Percentiles rank a stretch among this genome's conserved stretches.
These are phyloP conservation scores for Aegithalos caudatus DNA, from an alignment of 2,113 vertebrate species.

Conservation along the genomic window DNA sequence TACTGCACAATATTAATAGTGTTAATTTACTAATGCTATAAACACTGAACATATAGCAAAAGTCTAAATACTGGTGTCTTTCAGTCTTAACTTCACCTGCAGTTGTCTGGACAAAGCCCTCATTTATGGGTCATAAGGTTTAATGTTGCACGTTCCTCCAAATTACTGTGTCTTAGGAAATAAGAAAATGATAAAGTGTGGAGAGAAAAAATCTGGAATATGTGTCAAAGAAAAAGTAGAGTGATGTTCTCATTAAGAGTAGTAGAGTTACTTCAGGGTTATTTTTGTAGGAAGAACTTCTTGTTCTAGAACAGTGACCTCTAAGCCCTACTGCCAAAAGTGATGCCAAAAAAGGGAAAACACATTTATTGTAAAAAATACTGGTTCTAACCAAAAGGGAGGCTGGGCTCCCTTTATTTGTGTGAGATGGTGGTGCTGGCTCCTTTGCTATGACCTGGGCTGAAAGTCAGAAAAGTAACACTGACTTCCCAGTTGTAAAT, in stretches of 20 bases:
- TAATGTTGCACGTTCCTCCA: neutral
- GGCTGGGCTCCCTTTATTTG: neutral
- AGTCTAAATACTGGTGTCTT: neutral
- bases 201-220: neutral
- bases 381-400: neutral
- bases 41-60: neutral
- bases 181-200: neutral
- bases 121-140: neutral
- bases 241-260: constrained; percentile 15
- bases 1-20: neutral
- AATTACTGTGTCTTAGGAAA: neutral
- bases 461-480: neutral
- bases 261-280: neutral
- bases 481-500: neutral
- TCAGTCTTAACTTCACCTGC: neutral
- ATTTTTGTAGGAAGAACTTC: constrained; percentile 33
- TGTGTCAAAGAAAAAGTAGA: neutral
- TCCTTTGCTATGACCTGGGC: neutral
- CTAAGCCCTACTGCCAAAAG: neutral
- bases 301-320: constrained; percentile 28
- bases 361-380: neutral
- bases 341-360: constrained; percentile 10
- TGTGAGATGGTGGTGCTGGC: neutral
- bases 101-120: neutral
- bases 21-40: neutral